phyloP scores from a whole-genome alignment of 1,140 invertebrate species.

The Charaxes varanes region DNA sequence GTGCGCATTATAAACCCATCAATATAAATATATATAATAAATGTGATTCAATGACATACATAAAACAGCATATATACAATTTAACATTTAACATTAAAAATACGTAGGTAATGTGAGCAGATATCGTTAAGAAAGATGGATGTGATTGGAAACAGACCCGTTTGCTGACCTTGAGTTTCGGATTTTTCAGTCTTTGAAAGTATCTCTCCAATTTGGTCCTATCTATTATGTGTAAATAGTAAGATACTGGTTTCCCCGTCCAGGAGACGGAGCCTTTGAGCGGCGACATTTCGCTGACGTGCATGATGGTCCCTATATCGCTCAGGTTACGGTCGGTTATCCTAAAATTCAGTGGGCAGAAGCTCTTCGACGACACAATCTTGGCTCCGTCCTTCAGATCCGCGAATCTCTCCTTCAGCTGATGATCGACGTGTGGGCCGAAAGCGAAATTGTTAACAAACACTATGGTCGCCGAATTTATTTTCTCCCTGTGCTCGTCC shows the following conservation, averaged over 20 bases:
- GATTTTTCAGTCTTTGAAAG: conserved; percentile 93
- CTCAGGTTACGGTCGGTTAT: conserved; percentile 90
- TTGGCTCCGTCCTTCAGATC: conserved; percentile 96
- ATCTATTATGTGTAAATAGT: conserved; percentile 98
- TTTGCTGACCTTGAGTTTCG: conserved; percentile 83
- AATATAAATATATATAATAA: too few species aligned
- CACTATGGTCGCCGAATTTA: conserved; percentile 93
- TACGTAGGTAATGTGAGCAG: conserved; percentile 9
- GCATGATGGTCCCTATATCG: conserved; percentile 99
- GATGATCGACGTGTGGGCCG: conserved; percentile 96
- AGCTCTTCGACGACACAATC: conserved; percentile 99
- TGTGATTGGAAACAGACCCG: conserved; percentile 71
- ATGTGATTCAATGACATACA: conserved; percentile 5
- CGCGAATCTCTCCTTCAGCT: conserved; percentile 95
- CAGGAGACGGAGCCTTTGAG: conserved; percentile 96
- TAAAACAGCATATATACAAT: conserved; percentile 5
- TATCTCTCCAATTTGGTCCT: conserved; percentile 96
- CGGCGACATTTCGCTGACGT: conserved; percentile 96
- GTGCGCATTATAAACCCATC: too few species aligned
- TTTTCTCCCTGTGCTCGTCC: conserved; percentile 93
- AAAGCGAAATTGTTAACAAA: conserved; percentile 99
- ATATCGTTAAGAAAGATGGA: conserved; percentile 17
- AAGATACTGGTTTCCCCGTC: conserved; percentile 98
- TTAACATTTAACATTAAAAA: too few species aligned
- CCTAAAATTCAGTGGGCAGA: conserved; percentile 97